Conservation (phyloP, 2,113 vertebrate species). For the Vombatus ursinus region DNA sequence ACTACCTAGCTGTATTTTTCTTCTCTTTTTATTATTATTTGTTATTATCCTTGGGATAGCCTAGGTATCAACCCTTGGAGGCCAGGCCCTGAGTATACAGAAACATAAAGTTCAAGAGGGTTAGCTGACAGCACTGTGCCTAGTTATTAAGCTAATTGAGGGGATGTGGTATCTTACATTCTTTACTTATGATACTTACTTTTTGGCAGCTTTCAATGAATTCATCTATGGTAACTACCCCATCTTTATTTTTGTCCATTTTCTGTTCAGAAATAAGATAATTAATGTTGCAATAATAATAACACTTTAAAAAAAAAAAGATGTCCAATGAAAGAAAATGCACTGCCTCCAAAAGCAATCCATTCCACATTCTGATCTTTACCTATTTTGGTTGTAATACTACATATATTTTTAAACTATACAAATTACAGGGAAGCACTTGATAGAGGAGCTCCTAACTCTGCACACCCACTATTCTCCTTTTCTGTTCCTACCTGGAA, state of each 20-base stretch:
- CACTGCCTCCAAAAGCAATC: neutral
- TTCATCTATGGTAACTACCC: slow-evolving; percentile 99
- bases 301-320: neutral
- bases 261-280: slow-evolving; percentile 86
- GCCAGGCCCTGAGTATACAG: neutral
- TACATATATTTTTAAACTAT: slow-evolving; percentile 10
- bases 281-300: neutral
- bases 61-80: neutral
- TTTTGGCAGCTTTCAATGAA: slow-evolving; percentile 99
- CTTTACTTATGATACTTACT: slow-evolving; percentile 84
- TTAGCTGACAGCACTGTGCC: neutral
- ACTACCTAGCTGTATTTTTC: neutral
- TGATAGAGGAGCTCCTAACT: neutral
- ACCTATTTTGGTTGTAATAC: neutral
- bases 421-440: neutral
- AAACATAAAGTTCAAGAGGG: neutral
- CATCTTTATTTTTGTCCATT: slow-evolving; percentile 99
- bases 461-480: neutral
- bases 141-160: neutral
- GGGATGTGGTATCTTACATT: neutral
- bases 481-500: slow-evolving; percentile 89
- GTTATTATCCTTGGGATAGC: neutral
- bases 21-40: neutral
- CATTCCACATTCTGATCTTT: neutral
- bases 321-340: neutral